These are phyloP conservation scores for Tinea trinotella DNA, from an alignment of 2,888 invertebrate genomes.

Conservation along the genomic window DNA sequence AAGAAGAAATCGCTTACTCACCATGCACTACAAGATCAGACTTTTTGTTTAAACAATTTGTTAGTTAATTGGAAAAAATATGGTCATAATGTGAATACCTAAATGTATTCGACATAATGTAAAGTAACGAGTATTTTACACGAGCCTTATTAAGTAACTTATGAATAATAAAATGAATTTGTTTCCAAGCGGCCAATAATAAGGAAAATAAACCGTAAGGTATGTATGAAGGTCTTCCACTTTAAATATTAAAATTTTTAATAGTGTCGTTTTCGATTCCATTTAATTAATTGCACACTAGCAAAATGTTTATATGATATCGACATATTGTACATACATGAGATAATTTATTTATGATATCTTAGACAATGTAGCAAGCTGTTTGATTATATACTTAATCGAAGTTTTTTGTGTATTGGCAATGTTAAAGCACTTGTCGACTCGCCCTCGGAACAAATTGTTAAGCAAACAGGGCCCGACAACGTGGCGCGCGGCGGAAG, in stretches of 20 bases:
- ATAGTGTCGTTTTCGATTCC: slow-evolving; percentile 15
- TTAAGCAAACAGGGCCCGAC: slow-evolving; percentile 24
- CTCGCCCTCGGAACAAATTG: slow-evolving; percentile 36
- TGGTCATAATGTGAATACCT: slow-evolving; percentile 17
- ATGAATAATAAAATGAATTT: slow-evolving; percentile 34
- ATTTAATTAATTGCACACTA: slow-evolving; percentile 9
- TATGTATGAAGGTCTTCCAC: slow-evolving; percentile 17
- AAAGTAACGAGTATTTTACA: slow-evolving; percentile 29
- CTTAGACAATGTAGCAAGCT: background rate
- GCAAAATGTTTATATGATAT: background rate
- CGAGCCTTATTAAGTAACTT: slow-evolving; percentile 32
- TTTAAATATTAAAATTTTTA: slow-evolving; percentile 17
- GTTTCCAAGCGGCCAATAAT: slow-evolving; percentile 39
- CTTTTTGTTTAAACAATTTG: slow-evolving; percentile 14
- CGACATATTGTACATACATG: too few species aligned
- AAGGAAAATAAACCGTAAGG: slow-evolving; percentile 23
- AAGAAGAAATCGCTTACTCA: slow-evolving; percentile 4
- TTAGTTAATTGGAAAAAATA: slow-evolving; percentile 17
- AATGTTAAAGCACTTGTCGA: slow-evolving; percentile 2
- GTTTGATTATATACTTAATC: background rate
- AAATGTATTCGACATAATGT: slow-evolving; percentile 20
- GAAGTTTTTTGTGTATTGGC: slow-evolving; percentile 9
- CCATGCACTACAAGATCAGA: background rate
- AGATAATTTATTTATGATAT: background rate
- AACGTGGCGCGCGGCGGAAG: slow-evolving; percentile 48